phyloP scores from a whole-genome alignment of 2,113 vertebrate genomes.

The Cyprinus carpio region DNA sequence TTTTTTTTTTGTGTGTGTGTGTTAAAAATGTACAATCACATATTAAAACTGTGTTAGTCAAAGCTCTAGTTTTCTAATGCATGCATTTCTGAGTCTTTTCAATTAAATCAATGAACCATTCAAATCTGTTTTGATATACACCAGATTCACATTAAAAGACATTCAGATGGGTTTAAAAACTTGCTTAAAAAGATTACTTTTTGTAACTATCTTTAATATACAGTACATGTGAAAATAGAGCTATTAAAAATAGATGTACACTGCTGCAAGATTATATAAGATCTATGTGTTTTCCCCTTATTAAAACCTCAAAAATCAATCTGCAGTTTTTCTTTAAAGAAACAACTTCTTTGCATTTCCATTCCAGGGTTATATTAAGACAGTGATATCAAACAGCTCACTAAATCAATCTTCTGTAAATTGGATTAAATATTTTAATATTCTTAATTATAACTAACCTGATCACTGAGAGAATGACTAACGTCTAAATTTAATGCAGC shows the following conservation, averaged over 20 bases:
- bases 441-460: background rate
- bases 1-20: background rate
- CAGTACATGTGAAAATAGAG: slow-evolving; percentile 31
- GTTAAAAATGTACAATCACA: background rate
- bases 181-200: too few relatives aligned
- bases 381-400: background rate
- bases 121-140: background rate
- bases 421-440: background rate
- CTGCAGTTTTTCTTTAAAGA: slow-evolving; percentile 23
- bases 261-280: slow-evolving; percentile 65
- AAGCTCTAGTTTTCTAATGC: background rate
- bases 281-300: slow-evolving; percentile 41
- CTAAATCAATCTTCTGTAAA: slow-evolving; percentile 31
- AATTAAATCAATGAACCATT: background rate
- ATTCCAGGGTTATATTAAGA: slow-evolving; percentile 1
- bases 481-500: background rate
- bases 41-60: background rate
- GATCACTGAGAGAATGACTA: slow-evolving; percentile 1
- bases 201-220: slow-evolving; percentile 52
- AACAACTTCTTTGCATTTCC: background rate
- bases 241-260: slow-evolving; percentile 52
- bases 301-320: slow-evolving; percentile 61
- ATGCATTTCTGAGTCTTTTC: background rate
- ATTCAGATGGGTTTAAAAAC: background rate
- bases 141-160: background rate